Percentiles rank a stretch among this genome's conserved stretches.
phyloP scores from a whole-genome alignment of 2,888 invertebrate species.

The Chouioia cunea region DNA sequence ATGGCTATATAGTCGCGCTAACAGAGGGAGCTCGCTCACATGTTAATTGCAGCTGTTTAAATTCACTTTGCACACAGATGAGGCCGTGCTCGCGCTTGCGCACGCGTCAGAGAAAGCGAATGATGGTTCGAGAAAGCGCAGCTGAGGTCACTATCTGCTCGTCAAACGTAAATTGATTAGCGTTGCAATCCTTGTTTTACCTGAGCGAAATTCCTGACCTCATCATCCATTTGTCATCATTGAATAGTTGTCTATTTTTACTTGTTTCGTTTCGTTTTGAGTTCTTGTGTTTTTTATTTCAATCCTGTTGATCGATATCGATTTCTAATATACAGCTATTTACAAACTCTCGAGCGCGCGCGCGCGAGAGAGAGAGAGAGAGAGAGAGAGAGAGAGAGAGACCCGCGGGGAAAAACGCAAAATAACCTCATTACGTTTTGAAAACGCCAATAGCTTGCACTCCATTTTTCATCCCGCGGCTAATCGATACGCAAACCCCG shows the following conservation, averaged over 20 bases:
- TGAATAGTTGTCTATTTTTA: neutral
- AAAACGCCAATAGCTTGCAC: conserved; percentile 33
- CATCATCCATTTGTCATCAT: neutral
- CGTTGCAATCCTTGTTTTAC: neutral
- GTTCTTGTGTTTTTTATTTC: neutral
- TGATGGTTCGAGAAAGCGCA: neutral
- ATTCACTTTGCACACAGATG: conserved; percentile 27
- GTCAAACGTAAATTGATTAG: conserved; percentile 23
- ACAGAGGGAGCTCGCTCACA: neutral
- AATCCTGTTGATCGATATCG: conserved; percentile 18
- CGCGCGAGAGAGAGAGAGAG: too few relatives aligned
- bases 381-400: neutral
- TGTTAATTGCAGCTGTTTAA: conserved; percentile 39
- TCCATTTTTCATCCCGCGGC: conserved; percentile 27
- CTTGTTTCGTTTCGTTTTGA: neutral
- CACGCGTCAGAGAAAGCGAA: too few relatives aligned
- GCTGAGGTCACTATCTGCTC: neutral
- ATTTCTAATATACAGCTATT: conserved; percentile 41
- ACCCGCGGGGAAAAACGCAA: neutral
- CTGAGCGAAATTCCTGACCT: neutral
- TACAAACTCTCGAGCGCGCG: conserved; percentile 22
- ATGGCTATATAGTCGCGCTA: too few relatives aligned
- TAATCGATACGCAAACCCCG: conserved; percentile 10
- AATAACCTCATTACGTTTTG: conserved; percentile 41
- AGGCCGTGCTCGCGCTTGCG: too few relatives aligned